Conservation (phyloP, 2,888 invertebrate genomes). For the Athalia cordata region DNA sequence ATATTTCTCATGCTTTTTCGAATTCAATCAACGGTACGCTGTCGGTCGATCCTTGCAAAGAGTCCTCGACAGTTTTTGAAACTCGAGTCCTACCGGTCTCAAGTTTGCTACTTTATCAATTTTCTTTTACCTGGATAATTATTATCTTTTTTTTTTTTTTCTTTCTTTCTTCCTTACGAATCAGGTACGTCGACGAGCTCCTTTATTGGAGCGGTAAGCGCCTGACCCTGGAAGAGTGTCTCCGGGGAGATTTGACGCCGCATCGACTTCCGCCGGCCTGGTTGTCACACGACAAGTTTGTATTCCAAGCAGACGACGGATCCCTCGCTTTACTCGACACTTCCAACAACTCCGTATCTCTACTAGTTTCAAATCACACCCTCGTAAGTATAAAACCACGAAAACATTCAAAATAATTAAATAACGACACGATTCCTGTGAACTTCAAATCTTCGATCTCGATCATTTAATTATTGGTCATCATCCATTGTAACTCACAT, state of each 20-base stretch:
- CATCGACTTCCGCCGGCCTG: constrained; percentile 86
- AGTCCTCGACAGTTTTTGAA: neutral
- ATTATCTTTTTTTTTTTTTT: constrained; percentile 2
- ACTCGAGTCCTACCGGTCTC: too few species aligned
- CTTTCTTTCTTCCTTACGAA: neutral
- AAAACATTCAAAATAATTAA: neutral
- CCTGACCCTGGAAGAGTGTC: constrained; percentile 89
- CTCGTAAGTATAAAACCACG: constrained; percentile 77
- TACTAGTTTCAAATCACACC: constrained; percentile 91
- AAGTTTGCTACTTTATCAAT: neutral
- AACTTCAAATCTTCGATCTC: too few species aligned
- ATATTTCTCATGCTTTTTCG: too few species aligned
- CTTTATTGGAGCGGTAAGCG: constrained; percentile 92
- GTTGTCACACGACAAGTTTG: constrained; percentile 88
- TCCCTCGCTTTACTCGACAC: constrained; percentile 87
- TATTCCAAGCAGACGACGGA: constrained; percentile 91
- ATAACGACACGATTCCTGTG: too few species aligned
- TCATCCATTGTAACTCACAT: too few species aligned
- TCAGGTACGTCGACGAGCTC: constrained; percentile 91
- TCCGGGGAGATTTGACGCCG: constrained; percentile 85
- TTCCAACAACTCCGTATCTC: constrained; percentile 85
- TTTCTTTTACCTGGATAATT: neutral
- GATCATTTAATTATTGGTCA: too few species aligned
- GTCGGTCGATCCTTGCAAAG: too few species aligned
- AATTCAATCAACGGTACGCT: too few species aligned